Percentiles rank a stretch among this genome's conserved stretches.
These are phyloP conservation scores for Phenganax marumi DNA, from an alignment of 92 coral and sea anemone species.

Conservation along the genomic window DNA sequence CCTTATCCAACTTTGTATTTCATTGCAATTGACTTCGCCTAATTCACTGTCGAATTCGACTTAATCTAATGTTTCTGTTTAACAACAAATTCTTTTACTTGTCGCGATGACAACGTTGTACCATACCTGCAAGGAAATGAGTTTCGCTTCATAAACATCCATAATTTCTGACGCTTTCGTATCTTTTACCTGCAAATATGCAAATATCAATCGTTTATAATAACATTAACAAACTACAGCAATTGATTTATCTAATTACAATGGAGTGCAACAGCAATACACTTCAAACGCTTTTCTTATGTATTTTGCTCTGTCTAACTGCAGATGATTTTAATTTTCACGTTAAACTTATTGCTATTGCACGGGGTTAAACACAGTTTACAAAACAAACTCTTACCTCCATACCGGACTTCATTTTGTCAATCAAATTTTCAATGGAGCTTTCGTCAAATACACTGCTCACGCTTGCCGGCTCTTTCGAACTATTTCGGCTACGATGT, in stretches of 20 bases:
- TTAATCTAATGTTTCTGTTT: no score
- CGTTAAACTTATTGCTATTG: no score
- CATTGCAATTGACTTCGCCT: not conserved
- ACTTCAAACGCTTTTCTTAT: not conserved
- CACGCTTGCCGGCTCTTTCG: slow-evolving; percentile 18
- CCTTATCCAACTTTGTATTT: not conserved
- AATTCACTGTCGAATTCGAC: no score
- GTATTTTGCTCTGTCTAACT: no score
- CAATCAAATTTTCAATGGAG: slow-evolving; percentile 83
- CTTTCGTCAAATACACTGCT: slow-evolving; percentile 62
- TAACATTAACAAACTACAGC: not conserved
- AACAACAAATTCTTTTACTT: no score
- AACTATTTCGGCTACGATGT: slow-evolving; percentile 12
- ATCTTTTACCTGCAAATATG: slow-evolving; percentile 71
- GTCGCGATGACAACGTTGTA: no score
- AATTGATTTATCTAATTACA: not conserved
- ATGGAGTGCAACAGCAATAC: not conserved
- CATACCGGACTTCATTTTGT: slow-evolving; percentile 89
- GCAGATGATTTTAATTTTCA: no score
- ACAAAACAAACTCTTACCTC: slow-evolving; percentile 59
- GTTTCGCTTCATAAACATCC: slow-evolving; percentile 94
- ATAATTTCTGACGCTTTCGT: slow-evolving; percentile 94
- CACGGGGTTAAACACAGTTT: not conserved
- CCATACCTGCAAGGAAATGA: slow-evolving; percentile 79
- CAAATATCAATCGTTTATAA: not conserved